Base-by-base conservation (phyloP, 1,140 invertebrate genomes). In the Drosophila micromelanica region DNA sequence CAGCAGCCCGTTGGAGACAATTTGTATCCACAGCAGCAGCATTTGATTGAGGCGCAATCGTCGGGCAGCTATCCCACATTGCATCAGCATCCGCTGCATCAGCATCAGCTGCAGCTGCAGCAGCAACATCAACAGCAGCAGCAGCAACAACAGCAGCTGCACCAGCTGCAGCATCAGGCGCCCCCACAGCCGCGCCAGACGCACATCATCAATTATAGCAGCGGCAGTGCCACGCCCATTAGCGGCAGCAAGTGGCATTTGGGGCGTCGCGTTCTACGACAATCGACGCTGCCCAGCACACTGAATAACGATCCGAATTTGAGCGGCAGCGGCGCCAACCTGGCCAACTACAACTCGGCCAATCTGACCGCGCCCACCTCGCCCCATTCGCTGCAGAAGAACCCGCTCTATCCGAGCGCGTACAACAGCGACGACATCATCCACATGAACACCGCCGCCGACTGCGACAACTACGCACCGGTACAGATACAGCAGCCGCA, bases 341-440 rank as follows among this genome's bases (percentile, higher is more conserved):
- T 91, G 64, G 72, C 89, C 49, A 90, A 91, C 46, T 90, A 91
- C 48, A 92, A 92, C 52, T 90, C 77, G 20, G 84, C 84, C 7
- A 90, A 90, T 49, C 62, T 92, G 20, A 91, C 90, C 5, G 91
- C 91, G 30, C 91, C 91, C 38, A 91, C 90, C 12, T 92, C 91
- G 15, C 91, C 91, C 6, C 91, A 92, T 73, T 82, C 91, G 54
- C 64, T 81, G 40, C 91, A 91, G 63, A 90, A 91, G 49, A 90
- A 76, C 49, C 90, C 90, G 9, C 79, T 92, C 15, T 92, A 91
- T 70, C 78, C 90, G 51, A 92, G 76, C 62, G 86, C 91, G 37
- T 92, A 92, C 46, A 91, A 90, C 71, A 91, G 91, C 54, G 91
- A 92, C 74, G 91, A 91, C 55, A 74, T 90, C 27, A 91, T 92